Evolutionary conservation across 2,888 invertebrate genomes (phyloP).

Genomic region (Anagyrus pseudococci): DNA sequence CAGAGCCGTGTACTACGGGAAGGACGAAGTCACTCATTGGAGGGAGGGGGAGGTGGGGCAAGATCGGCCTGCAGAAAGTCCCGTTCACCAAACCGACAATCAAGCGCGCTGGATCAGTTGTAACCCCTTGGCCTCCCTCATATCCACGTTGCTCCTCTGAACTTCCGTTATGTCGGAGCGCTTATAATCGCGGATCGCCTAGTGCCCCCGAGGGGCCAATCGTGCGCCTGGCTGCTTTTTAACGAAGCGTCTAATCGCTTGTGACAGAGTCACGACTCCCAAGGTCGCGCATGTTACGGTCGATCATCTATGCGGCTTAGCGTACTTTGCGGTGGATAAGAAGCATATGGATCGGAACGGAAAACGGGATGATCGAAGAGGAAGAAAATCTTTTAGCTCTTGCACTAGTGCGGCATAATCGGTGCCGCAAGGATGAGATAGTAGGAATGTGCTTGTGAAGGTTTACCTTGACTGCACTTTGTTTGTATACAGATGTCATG

Average conservation of each 20-base stretch:
- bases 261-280: slow-evolving; percentile 44
- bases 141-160: slow-evolving; percentile 10
- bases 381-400: too few relatives aligned
- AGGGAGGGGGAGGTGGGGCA: too few relatives aligned
- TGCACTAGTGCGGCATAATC: too few relatives aligned
- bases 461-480: too few relatives aligned
- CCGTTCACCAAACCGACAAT: slow-evolving; percentile 22
- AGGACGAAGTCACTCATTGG: too few relatives aligned
- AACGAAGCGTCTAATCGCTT: slow-evolving; percentile 43
- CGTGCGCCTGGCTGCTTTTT: slow-evolving; percentile 1
- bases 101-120: slow-evolving; percentile 21
- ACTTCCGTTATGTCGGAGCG: slow-evolving; percentile 20
- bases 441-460: too few relatives aligned
- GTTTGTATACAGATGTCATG: too few relatives aligned
- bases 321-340: background rate
- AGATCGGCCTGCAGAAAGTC: slow-evolving; percentile 19
- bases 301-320: too few relatives aligned
- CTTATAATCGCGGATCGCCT: slow-evolving; percentile 13
- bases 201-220: slow-evolving; percentile 14
- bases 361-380: too few relatives aligned
- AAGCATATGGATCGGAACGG: too few relatives aligned
- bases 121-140: background rate
- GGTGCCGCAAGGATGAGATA: too few relatives aligned
- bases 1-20: too few relatives aligned
- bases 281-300: slow-evolving; percentile 44